A percentile compares a stretch with the other conserved stretches of the same genome.
Conservation (phyloP, 1,140 invertebrate genomes). For the Drosophila murphyi region DNA sequence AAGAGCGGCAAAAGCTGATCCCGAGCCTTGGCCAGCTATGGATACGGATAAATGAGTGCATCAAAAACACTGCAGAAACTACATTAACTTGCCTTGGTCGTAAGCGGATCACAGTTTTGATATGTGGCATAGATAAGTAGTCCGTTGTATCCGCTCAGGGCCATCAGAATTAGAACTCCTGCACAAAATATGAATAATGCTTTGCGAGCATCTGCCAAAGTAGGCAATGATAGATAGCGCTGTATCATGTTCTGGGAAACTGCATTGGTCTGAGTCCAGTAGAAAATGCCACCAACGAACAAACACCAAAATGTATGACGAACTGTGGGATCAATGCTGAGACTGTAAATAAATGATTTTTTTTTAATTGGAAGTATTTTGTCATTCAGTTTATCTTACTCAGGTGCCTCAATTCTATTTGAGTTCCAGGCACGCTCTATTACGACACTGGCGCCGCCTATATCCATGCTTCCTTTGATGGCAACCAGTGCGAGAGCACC, state of each 20-base stretch:
- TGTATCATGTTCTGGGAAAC: slow-evolving; percentile 93
- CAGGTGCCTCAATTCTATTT: slow-evolving; percentile 68
- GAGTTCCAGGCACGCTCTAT: slow-evolving; percentile 85
- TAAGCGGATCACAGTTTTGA: slow-evolving; percentile 89
- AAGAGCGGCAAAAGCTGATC: slow-evolving; percentile 87
- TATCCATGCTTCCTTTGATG: slow-evolving; percentile 87
- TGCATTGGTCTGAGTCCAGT: slow-evolving; percentile 90
- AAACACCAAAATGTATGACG: slow-evolving; percentile 93
- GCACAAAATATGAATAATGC: slow-evolving; percentile 87
- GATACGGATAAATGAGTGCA: not conserved
- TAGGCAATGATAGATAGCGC: slow-evolving; percentile 88
- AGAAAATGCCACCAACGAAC: slow-evolving; percentile 90
- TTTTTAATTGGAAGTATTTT: not conserved
- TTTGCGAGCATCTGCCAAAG: slow-evolving; percentile 87
- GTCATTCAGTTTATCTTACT: slow-evolving; percentile 51
- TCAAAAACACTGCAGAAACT: not conserved
- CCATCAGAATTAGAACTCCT: slow-evolving; percentile 86
- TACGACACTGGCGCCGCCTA: slow-evolving; percentile 88
- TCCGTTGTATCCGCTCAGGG: slow-evolving; percentile 89
- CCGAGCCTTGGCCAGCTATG: slow-evolving; percentile 85
- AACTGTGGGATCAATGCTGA: slow-evolving; percentile 90
- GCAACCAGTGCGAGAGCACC: slow-evolving; percentile 89
- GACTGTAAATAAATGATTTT: slow-evolving; percentile 84
- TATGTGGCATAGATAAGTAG: slow-evolving; percentile 91
- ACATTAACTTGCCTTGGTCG: slow-evolving; percentile 85